A percentile compares a stretch with the other conserved stretches of the same genome.
Evolutionary conservation across 2,888 invertebrate species (phyloP).

Genomic region (Clostera curtula): DNA sequence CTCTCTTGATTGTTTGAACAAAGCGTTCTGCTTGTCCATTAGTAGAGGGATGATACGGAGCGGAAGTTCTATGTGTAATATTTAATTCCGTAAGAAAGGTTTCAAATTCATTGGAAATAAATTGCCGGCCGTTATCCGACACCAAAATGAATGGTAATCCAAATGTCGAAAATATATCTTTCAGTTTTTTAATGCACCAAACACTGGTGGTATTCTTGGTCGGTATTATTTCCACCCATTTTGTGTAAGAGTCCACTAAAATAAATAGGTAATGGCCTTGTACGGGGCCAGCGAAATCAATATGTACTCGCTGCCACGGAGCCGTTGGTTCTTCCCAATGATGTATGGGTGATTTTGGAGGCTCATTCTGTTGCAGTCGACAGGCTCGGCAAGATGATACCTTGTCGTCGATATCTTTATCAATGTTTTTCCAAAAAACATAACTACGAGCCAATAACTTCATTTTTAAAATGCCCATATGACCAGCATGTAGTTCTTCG

Average conservation of each 20-base stretch:
- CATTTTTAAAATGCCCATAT: not conserved
- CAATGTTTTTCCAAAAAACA: not conserved
- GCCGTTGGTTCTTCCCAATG: not conserved
- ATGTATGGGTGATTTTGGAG: not conserved
- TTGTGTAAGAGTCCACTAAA: not conserved
- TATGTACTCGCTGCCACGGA: not conserved
- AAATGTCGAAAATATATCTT: not conserved
- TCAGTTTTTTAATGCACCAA: not conserved
- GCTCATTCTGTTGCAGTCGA: not conserved
- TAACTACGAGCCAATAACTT: not conserved
- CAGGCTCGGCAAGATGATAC: not conserved
- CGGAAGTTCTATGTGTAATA: not conserved
- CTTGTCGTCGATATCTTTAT: not conserved
- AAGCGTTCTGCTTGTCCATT: not conserved
- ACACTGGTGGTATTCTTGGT: not conserved
- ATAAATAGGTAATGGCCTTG: not conserved
- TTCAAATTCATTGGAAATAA: too few species aligned
- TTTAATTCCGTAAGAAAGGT: not conserved
- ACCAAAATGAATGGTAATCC: not conserved
- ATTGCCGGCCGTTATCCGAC: not conserved
- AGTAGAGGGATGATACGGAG: not conserved
- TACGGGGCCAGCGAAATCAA: not conserved
- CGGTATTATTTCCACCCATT: too few species aligned
- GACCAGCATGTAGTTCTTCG: not conserved
- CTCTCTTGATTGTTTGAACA: not conserved